Percentiles rank a stretch among this genome's conserved stretches.
Evolutionary conservation across 2,113 vertebrate species (phyloP).

Genomic region (human (Homo sapiens)): DNA sequence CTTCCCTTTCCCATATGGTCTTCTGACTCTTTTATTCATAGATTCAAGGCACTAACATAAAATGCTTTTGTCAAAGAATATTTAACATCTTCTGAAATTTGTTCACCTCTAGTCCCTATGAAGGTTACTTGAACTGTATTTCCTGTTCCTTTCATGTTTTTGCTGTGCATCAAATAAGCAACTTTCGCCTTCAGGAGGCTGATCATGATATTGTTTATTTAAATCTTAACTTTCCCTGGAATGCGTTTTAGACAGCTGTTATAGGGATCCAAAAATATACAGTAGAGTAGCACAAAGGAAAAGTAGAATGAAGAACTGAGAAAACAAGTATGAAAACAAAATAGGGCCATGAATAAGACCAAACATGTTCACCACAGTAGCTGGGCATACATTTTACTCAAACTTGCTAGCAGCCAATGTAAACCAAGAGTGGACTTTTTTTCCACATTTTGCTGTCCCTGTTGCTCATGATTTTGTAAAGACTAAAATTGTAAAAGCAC

Average conservation of each 20-base stretch:
- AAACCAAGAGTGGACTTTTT: neutral
- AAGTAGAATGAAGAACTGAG: neutral
- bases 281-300: neutral
- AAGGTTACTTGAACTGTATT: constrained; percentile 51
- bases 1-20: constrained; percentile 70
- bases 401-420: neutral
- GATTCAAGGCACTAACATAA: constrained; percentile 57
- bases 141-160: constrained; percentile 41
- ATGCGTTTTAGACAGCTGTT: constrained; percentile 30
- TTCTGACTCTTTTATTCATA: constrained; percentile 73
- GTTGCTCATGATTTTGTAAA: neutral
- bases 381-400: neutral
- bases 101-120: neutral
- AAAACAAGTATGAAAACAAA: neutral
- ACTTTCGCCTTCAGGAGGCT: constrained; percentile 23
- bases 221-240: constrained; percentile 5
- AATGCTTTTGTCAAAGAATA: constrained; percentile 57
- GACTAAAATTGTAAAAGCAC: neutral
- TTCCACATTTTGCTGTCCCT: neutral
- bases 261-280: neutral
- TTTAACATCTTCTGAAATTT: constrained; percentile 62
- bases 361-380: neutral
- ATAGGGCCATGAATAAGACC: neutral
- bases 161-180: neutral
- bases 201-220: constrained; percentile 36